Conservation (phyloP, 2,888 invertebrate genomes). For the Eupithecia tripunctaria region DNA sequence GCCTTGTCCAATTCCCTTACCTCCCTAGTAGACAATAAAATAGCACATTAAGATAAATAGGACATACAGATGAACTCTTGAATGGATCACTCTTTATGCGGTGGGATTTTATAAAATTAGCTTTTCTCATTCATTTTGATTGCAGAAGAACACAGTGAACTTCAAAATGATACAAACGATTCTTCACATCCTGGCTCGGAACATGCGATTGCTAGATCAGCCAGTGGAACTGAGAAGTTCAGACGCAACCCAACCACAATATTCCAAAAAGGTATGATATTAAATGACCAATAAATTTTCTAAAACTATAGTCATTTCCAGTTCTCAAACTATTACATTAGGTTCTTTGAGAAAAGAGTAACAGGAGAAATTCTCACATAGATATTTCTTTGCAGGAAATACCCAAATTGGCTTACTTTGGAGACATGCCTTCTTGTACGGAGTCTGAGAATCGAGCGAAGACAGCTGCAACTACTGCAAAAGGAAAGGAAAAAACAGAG, state of each 20-base stretch:
- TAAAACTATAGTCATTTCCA: not conserved
- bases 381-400: not conserved
- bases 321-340: not conserved
- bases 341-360: not conserved
- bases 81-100: too few relatives aligned
- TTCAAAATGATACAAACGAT: not conserved
- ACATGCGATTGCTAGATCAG: slow-evolving; percentile 11
- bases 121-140: not conserved
- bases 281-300: not conserved
- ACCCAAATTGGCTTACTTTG: not conserved
- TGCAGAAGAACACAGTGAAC: slow-evolving; percentile 11
- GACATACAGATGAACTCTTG: too few relatives aligned
- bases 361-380: not conserved
- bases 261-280: not conserved
- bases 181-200: not conserved
- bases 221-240: not conserved
- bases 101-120: too few relatives aligned
- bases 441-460: not conserved
- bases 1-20: not conserved
- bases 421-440: not conserved
- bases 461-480: not conserved
- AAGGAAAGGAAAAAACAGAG: not conserved
- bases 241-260: not conserved
- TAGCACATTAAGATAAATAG: too few relatives aligned
- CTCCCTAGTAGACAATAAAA: too few relatives aligned